A percentile compares a stretch with the other conserved stretches of the same genome.
phyloP scores from a whole-genome alignment of 2,113 vertebrate genomes.

The Eulemur macaco region DNA sequence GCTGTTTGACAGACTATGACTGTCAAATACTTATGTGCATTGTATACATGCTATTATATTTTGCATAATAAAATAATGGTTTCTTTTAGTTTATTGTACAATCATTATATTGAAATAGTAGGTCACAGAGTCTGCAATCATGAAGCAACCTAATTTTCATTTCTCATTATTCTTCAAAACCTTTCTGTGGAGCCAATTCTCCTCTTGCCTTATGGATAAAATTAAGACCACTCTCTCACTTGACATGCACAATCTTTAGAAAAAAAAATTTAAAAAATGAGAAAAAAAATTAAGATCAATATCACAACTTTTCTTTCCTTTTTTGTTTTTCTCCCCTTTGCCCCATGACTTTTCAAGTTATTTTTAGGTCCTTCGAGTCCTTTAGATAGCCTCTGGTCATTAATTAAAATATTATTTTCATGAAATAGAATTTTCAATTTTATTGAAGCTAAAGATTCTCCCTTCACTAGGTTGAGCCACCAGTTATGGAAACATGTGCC shows the following conservation, averaged over 20 bases:
- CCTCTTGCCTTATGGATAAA: not conserved
- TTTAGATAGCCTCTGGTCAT: not conserved
- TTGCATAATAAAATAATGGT: not conserved
- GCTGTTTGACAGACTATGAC: not conserved
- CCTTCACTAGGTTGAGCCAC: not conserved
- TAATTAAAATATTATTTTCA: conserved; percentile 7
- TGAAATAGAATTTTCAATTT: not conserved
- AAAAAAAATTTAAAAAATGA: too few species aligned
- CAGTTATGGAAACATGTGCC: not conserved
- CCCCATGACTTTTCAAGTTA: not conserved
- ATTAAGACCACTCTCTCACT: not conserved
- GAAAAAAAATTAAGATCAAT: too few species aligned
- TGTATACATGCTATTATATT: not conserved
- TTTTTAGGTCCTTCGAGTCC: not conserved
- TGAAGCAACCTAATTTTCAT: not conserved
- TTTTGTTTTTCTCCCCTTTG: too few species aligned
- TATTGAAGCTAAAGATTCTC: not conserved
- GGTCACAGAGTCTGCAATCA: not conserved
- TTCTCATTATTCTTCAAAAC: not conserved
- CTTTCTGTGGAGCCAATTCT: not conserved
- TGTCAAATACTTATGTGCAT: not conserved
- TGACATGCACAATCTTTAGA: too few species aligned
- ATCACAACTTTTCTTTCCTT: too few species aligned
- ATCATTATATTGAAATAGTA: not conserved
- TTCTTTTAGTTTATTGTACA: not conserved